phyloP scores from a whole-genome alignment of 1,140 invertebrate species.

The Oppia nitens region DNA sequence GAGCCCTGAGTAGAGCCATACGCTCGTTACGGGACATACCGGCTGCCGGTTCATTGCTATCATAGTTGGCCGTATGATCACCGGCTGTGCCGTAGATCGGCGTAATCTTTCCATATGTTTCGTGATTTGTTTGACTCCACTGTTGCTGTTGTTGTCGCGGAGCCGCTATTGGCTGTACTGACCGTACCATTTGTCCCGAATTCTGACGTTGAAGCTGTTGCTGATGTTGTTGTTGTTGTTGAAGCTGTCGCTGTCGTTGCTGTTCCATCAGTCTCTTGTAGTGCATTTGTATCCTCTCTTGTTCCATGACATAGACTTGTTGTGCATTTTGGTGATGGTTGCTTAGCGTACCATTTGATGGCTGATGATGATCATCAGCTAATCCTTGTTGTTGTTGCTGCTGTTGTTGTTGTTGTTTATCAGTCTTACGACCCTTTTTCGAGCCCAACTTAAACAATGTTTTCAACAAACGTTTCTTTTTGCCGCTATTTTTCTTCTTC shows the following conservation, averaged over 20 bases:
- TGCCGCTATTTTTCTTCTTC: constrained; percentile 5
- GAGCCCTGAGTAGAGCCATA: background rate
- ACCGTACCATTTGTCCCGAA: constrained; percentile 1
- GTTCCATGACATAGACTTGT: constrained; percentile 13
- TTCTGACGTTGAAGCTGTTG: constrained; percentile 1
- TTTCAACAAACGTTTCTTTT: constrained; percentile 17
- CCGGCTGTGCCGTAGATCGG: background rate
- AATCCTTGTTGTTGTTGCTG: background rate
- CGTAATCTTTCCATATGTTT: no score
- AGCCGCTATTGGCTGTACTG: background rate
- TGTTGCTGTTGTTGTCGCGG: background rate
- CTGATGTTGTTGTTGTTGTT: constrained; percentile 13
- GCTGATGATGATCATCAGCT: background rate
- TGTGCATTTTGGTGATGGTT: constrained; percentile 2
- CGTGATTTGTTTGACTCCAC: background rate
- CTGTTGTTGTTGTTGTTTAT: background rate
- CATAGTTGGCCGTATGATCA: background rate
- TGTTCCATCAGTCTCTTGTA: constrained; percentile 30
- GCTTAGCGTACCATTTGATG: background rate
- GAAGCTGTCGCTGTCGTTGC: constrained; percentile 18
- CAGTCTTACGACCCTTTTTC: constrained; percentile 15
- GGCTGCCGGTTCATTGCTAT: background rate
- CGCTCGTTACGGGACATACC: background rate
- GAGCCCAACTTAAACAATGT: constrained; percentile 15
- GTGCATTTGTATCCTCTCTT: constrained; percentile 31